Conservation (phyloP, 2,888 invertebrate genomes). For the Yponomeuta malinellus region DNA sequence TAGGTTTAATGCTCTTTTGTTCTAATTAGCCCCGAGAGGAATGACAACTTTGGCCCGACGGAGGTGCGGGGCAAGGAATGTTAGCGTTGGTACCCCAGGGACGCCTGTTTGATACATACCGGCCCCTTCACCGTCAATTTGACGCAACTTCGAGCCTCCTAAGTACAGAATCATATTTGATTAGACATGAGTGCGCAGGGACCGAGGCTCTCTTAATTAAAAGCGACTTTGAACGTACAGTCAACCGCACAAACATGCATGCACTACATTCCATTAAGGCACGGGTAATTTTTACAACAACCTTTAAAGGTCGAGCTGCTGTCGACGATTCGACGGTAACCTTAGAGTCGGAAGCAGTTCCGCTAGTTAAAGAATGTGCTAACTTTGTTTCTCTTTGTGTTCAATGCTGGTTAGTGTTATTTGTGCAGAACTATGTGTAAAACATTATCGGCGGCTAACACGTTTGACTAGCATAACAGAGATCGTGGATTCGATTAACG, state of each 20-base stretch:
- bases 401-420: too few relatives aligned
- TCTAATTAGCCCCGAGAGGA: conserved; percentile 58
- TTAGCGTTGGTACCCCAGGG: conserved; percentile 34
- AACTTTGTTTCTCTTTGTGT: too few relatives aligned
- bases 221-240: background rate
- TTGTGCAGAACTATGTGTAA: too few relatives aligned
- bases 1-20: conserved; percentile 67
- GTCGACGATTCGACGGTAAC: too few relatives aligned
- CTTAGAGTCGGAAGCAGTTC: too few relatives aligned
- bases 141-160: conserved; percentile 15
- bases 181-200: background rate
- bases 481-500: too few relatives aligned
- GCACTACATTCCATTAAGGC: too few relatives aligned
- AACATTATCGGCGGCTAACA: too few relatives aligned
- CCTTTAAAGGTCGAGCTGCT: too few relatives aligned
- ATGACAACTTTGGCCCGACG: conserved; percentile 40
- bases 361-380: too few relatives aligned
- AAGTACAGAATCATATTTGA: conserved; percentile 15
- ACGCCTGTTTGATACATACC: conserved; percentile 39
- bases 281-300: too few relatives aligned
- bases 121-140: conserved; percentile 29
- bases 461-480: too few relatives aligned
- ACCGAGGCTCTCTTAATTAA: conserved; percentile 4
- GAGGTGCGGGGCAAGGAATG: conserved; percentile 36
- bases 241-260: background rate